These are phyloP conservation scores for Dryobotodes eremita DNA, from an alignment of 2,888 invertebrate genomes.

Conservation along the genomic window DNA sequence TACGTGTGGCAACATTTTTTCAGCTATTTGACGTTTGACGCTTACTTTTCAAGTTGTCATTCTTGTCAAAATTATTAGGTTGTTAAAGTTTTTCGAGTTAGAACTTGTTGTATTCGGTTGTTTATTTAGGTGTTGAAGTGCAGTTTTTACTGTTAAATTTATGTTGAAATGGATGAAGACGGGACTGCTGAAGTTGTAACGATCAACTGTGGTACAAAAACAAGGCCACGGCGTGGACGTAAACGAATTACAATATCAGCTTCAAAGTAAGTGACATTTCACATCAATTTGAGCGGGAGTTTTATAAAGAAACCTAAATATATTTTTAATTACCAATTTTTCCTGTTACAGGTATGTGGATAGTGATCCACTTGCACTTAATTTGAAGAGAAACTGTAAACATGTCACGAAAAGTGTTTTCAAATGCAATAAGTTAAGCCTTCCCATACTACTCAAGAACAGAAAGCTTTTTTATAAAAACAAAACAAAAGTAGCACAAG, in stretches of 20 bases:
- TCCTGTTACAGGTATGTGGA: conserved; percentile 2
- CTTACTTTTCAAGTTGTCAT: conserved; percentile 3
- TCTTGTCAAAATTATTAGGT: not conserved
- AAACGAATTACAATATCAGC: not conserved
- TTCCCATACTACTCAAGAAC: not conserved
- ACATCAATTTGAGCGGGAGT: conserved; percentile 1
- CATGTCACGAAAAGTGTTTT: not conserved
- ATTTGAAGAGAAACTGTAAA: not conserved
- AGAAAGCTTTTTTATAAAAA: conserved; percentile 1
- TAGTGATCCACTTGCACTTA: not conserved
- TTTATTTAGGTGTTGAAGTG: not conserved
- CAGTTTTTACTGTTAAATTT: not conserved
- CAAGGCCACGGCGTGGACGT: not conserved
- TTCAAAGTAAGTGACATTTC: not conserved
- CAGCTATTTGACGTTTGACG: not conserved
- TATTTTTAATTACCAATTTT: not conserved
- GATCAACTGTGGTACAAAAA: not conserved
- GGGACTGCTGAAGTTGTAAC: not conserved
- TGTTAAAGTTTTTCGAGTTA: not conserved
- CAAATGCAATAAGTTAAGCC: conserved; percentile 6
- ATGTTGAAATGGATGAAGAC: not conserved
- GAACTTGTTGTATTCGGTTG: not conserved
- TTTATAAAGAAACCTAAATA: not conserved
- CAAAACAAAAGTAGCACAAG: conserved; percentile 3
- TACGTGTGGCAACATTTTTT: not conserved